Conservation (phyloP, 2,888 invertebrate genomes). For the Willowsia nigromaculata region DNA sequence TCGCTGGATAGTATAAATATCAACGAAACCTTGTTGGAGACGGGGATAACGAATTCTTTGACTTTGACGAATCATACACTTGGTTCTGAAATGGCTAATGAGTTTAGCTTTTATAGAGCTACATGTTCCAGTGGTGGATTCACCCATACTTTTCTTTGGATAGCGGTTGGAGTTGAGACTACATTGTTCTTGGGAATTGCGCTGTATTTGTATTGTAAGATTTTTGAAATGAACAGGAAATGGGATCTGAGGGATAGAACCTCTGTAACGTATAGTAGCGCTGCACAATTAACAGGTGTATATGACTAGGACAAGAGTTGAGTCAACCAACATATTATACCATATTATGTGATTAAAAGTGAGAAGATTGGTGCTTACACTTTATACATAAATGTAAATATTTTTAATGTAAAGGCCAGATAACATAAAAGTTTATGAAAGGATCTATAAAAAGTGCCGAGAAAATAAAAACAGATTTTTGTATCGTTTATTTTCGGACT, state of each 20-base stretch:
- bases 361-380: too few relatives aligned
- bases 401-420: too few relatives aligned
- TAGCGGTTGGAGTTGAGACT: conserved; percentile 40
- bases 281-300: conserved; percentile 44
- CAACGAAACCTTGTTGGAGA: background rate
- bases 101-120: conserved; percentile 17
- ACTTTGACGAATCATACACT: conserved; percentile 1
- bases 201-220: conserved; percentile 49
- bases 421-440: too few relatives aligned
- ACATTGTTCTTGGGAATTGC: conserved; percentile 48
- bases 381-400: too few relatives aligned
- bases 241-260: conserved; percentile 56
- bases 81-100: background rate
- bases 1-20: background rate
- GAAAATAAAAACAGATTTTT: too few relatives aligned
- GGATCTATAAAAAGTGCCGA: too few relatives aligned
- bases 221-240: conserved; percentile 56
- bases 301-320: conserved; percentile 48
- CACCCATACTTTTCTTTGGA: conserved; percentile 50
- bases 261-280: conserved; percentile 50
- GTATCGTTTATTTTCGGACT: too few relatives aligned
- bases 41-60: background rate
- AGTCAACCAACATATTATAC: too few relatives aligned
- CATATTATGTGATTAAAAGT: too few relatives aligned
- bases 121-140: background rate